These are phyloP conservation scores for Willowsia nigromaculata DNA, from an alignment of 2,888 invertebrate species.

Conservation along the genomic window DNA sequence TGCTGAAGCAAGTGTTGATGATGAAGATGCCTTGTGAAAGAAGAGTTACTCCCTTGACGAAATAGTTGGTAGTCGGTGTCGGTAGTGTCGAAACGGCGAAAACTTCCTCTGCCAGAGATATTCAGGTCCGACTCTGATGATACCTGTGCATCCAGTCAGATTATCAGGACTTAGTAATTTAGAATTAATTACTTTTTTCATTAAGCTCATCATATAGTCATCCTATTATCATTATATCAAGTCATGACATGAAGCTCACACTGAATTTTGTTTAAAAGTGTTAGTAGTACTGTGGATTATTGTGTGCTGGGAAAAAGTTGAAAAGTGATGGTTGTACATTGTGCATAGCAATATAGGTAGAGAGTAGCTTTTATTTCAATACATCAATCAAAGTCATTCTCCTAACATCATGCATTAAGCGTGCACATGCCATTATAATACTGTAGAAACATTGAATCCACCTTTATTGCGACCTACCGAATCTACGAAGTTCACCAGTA, in stretches of 20 bases:
- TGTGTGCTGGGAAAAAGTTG: too few relatives aligned
- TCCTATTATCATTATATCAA: too few relatives aligned
- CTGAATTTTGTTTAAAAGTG: too few relatives aligned
- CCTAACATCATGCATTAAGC: background rate
- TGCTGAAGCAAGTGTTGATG: constrained; percentile 55
- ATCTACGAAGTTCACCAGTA: too few relatives aligned
- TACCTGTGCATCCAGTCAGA: constrained; percentile 27
- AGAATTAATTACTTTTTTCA: background rate
- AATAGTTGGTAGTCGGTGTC: constrained; percentile 82
- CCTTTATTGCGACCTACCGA: too few relatives aligned
- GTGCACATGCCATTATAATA: background rate
- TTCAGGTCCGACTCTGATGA: constrained; percentile 85
- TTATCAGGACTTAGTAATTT: background rate
- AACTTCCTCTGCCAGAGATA: constrained; percentile 84
- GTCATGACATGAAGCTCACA: too few relatives aligned
- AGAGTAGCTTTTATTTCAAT: background rate
- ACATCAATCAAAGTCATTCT: background rate
- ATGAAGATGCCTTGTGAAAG: constrained; percentile 48
- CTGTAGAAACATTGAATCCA: too few relatives aligned
- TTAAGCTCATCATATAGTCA: too few relatives aligned
- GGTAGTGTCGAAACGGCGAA: constrained; percentile 85
- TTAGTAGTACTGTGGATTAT: too few relatives aligned
- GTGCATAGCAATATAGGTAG: background rate
- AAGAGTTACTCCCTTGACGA: constrained; percentile 72
- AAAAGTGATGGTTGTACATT: background rate